A percentile compares a stretch with the other conserved stretches of the same genome.
phyloP scores from a whole-genome alignment of 2,888 invertebrate species.

The Gymnosoma rotundatum region DNA sequence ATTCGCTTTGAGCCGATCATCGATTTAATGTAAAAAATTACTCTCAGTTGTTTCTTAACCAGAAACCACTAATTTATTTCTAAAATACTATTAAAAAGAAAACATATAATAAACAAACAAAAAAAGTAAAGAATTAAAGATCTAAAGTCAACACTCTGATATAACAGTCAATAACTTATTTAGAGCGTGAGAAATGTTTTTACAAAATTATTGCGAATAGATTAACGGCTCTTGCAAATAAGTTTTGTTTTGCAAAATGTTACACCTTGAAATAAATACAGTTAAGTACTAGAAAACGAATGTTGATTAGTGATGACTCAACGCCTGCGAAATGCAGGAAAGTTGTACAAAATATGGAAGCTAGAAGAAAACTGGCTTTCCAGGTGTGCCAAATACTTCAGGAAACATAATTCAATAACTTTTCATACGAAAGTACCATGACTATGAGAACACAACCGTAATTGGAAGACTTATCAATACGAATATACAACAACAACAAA shows the following conservation, averaged over 20 bases:
- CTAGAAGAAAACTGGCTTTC: constrained; percentile 56
- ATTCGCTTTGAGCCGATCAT: no score
- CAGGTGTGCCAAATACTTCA: constrained; percentile 59
- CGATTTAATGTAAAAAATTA: no score
- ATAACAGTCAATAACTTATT: neutral
- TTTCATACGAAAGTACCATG: constrained; percentile 13
- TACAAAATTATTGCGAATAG: constrained; percentile 32
- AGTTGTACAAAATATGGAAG: neutral
- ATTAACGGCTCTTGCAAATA: constrained; percentile 6
- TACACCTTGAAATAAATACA: constrained; percentile 23
- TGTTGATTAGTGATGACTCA: constrained; percentile 50
- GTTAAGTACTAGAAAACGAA: neutral
- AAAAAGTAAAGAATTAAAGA: neutral
- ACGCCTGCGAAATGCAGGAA: neutral
- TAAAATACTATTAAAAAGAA: constrained; percentile 19
- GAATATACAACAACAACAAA: constrained; percentile 13
- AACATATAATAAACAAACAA: neutral
- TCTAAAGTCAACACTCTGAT: constrained; percentile 14
- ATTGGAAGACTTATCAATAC: constrained; percentile 42
- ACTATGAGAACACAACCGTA: neutral
- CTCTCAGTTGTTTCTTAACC: no score
- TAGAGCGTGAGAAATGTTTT: constrained; percentile 42
- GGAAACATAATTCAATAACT: constrained; percentile 27
- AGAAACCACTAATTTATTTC: constrained; percentile 5
- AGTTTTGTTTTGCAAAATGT: constrained; percentile 10